These are phyloP conservation scores for Netelia melanura DNA, from an alignment of 2,888 invertebrate genomes.

Conservation along the genomic window DNA sequence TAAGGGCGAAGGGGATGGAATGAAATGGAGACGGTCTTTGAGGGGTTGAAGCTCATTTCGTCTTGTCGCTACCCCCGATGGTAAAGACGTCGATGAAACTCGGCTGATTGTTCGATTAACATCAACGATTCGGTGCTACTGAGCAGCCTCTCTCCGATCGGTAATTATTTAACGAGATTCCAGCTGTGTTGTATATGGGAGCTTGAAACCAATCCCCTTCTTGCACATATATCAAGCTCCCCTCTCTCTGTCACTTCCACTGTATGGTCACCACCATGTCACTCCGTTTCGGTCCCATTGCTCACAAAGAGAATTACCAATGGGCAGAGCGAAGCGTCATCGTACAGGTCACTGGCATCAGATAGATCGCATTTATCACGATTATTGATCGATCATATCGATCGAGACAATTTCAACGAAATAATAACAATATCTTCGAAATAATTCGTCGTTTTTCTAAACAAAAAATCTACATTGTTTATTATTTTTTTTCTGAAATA, in stretches of 20 bases:
- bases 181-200: conserved; percentile 58
- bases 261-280: neutral
- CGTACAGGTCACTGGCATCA: conserved; percentile 26
- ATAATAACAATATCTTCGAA: too few relatives aligned
- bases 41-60: neutral
- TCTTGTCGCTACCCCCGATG: conserved; percentile 1
- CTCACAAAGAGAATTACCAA: conserved; percentile 69
- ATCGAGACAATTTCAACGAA: too few relatives aligned
- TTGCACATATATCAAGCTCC: neutral
- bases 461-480: too few relatives aligned
- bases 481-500: too few relatives aligned
- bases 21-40: neutral
- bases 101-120: conserved; percentile 80
- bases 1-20: neutral
- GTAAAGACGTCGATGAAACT: conserved; percentile 68
- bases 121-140: conserved; percentile 39
- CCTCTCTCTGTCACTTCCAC: conserved; percentile 24
- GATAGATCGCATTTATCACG: too few relatives aligned
- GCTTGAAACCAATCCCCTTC: conserved; percentile 19
- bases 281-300: conserved; percentile 4
- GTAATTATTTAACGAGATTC: conserved; percentile 79
- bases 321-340: conserved; percentile 50
- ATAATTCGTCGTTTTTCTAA: too few relatives aligned
- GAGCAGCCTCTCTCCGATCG: conserved; percentile 70
- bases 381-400: too few relatives aligned